These are phyloP conservation scores for Eulacestoma nigropectus DNA, from an alignment of 2,113 vertebrate species.

Conservation along the genomic window DNA sequence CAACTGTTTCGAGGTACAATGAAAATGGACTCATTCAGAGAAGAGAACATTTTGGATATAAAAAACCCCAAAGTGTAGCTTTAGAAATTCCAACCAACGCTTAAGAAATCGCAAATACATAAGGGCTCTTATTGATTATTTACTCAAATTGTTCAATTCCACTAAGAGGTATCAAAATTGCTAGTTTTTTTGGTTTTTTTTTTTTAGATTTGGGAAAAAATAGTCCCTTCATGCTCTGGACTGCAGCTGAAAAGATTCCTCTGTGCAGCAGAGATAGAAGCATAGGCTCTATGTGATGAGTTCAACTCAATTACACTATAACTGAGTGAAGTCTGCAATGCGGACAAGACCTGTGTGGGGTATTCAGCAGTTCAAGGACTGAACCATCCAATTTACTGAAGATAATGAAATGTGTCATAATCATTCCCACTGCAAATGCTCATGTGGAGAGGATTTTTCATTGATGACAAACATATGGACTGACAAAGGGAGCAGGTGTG, in stretches of 20 bases:
- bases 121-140: not conserved
- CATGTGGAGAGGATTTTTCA: slow-evolving; percentile 48
- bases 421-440: slow-evolving; percentile 50
- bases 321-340: slow-evolving; percentile 28
- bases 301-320: slow-evolving; percentile 40
- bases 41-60: not conserved
- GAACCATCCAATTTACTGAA: slow-evolving; percentile 47
- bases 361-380: slow-evolving; percentile 55
- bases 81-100: not conserved
- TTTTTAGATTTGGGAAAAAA: not conserved
- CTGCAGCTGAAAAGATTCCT: not conserved
- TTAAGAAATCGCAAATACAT: slow-evolving; percentile 45
- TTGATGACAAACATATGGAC: slow-evolving; percentile 58
- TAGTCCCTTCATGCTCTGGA: not conserved
- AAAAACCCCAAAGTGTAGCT: not conserved
- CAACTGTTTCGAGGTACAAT: not conserved
- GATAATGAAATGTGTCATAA: slow-evolving; percentile 65
- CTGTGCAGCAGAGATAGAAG: not conserved
- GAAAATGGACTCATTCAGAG: not conserved
- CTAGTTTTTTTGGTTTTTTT: not conserved
- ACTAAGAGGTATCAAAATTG: not conserved
- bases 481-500: slow-evolving; percentile 65
- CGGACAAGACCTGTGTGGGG: not conserved
- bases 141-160: not conserved
- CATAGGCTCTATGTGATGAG: not conserved